These are phyloP conservation scores for Lutraria lutraria DNA, from an alignment of 2,888 invertebrate genomes.

Conservation along the genomic window DNA sequence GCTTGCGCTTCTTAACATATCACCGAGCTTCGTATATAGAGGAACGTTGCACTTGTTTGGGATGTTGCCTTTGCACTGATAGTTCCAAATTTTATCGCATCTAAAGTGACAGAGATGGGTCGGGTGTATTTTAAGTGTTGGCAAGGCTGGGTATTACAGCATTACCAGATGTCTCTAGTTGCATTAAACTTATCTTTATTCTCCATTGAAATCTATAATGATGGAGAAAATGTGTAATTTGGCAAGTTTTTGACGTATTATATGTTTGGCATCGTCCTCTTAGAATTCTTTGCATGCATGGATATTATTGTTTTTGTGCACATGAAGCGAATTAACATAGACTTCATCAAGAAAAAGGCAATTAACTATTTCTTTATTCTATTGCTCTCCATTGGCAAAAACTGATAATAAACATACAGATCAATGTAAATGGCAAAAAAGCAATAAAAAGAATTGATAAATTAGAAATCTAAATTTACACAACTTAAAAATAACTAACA, in stretches of 20 bases:
- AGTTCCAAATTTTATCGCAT: no score
- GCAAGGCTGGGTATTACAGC: neutral
- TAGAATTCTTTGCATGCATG: neutral
- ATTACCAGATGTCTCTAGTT: neutral
- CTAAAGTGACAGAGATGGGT: neutral
- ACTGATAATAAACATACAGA: no score
- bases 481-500: no score
- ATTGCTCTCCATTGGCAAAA: neutral
- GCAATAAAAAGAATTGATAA: no score
- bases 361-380: neutral
- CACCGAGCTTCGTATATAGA: no score
- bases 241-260: neutral
- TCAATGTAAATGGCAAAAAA: no score
- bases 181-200: neutral
- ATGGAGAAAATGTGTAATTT: neutral
- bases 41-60: no score
- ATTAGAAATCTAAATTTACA: no score
- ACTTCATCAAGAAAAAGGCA: neutral
- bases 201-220: slow-evolving; percentile 3
- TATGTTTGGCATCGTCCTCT: neutral
- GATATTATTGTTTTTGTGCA: neutral
- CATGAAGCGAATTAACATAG: neutral
- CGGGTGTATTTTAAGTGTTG: neutral
- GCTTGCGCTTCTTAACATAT: no score
- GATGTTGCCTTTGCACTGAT: no score